Base-by-base conservation (phyloP, 1,140 invertebrate genomes). In the Bombus huntii region DNA sequence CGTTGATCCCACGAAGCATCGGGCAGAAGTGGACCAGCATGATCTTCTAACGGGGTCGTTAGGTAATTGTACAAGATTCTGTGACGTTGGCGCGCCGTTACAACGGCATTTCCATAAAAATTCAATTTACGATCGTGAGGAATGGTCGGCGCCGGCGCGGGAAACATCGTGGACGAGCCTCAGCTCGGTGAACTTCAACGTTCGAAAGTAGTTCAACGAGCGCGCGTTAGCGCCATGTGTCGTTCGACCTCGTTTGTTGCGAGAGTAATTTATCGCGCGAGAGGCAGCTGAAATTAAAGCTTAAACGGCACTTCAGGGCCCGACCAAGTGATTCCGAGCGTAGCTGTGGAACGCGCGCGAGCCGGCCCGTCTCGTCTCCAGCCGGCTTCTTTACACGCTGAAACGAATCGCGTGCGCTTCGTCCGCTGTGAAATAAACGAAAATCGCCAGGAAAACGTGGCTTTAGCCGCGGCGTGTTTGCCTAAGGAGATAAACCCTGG, bases 171-270 rank as follows among this genome's bases (percentile, higher is more conserved):
- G 78, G 34, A 28, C 42, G 76, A 71, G 37, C 3, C 31, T 13
- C 34, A 2, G 18, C 31, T 37, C 13, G 25, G 39, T 57, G 81
- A 83, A 66, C 68, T 83, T 83, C 81, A 83, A 87, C 70, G 82
- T 87, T 87, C 44, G 85, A 84, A 87, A 87, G 81, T 87, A 83
- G 81, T 66, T 73, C 81, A 83, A 83, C 81, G 81, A 65, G 73
- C 74, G 66, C 57, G 81, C 62, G 80, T 83, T 87, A 83, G 74
- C 81, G 74, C 74, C 81, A 83, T 77, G 85, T 78, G 85, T 77
- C 81, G 53, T 73, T 66, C 81, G 74, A 78, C 81, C 85, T 84
- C 74, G 66, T 87, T 87, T 25, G 68, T 44, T 57, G 74, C 78
- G 44, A 66, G 83, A 74, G 78, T 85, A 85, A 85, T 85, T 81